phyloP scores from a whole-genome alignment of 2,888 invertebrate genomes.

The Masnerella sp. region DNA sequence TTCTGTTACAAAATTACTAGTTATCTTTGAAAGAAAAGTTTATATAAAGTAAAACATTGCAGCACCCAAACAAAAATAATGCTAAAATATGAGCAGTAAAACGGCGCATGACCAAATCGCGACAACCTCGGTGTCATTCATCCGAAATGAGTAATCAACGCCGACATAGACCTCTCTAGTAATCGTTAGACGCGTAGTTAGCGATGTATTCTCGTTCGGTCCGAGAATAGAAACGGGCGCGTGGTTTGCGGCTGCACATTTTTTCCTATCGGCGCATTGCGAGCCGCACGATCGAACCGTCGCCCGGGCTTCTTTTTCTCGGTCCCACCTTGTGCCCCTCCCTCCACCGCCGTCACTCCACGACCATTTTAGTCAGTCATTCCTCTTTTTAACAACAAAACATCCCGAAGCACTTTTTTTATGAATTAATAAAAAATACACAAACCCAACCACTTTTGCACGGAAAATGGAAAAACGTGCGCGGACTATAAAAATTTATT shows the following conservation, averaged over 20 bases:
- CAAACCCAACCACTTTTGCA: no score
- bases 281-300: slow-evolving; percentile 53
- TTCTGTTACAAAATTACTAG: no score
- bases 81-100: no score
- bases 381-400: no score
- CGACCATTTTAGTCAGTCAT: neutral
- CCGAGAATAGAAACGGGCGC: slow-evolving; percentile 73
- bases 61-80: no score
- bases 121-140: no score
- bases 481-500: no score
- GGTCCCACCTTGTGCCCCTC: slow-evolving; percentile 42
- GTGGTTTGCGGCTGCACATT: slow-evolving; percentile 67
- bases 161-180: slow-evolving; percentile 42
- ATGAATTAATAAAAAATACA: no score
- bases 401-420: no score
- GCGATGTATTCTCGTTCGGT: slow-evolving; percentile 64
- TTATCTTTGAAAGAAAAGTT: no score
- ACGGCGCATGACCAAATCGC: neutral
- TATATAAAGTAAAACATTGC: no score
- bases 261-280: slow-evolving; percentile 47
- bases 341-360: neutral
- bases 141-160: slow-evolving; percentile 28
- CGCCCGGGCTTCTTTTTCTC: slow-evolving; percentile 35
- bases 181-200: slow-evolving; percentile 62
- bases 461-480: no score